Evolutionary conservation across 2,113 vertebrate species (phyloP).

Genomic region (Deroptyus accipitrinus): DNA sequence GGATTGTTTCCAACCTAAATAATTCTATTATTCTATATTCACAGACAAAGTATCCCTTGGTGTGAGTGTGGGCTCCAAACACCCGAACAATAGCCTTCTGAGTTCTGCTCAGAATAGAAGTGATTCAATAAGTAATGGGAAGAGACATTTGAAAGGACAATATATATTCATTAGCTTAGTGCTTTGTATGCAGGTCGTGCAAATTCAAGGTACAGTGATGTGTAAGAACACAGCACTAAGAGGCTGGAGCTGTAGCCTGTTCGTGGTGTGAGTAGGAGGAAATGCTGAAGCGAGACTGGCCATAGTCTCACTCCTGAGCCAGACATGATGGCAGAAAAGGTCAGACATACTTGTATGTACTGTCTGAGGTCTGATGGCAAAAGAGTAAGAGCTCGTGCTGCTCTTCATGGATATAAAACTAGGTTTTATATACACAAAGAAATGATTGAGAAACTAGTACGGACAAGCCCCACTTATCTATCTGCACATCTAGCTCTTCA

Average conservation of each 20-base stretch:
- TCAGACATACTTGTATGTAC: background rate
- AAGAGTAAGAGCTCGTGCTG: background rate
- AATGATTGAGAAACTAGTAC: background rate
- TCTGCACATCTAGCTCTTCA: background rate
- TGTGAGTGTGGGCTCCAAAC: background rate
- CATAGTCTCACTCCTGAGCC: accelerated
- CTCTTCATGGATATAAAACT: background rate
- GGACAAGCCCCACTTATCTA: background rate
- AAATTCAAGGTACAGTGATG: background rate
- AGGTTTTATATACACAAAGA: background rate
- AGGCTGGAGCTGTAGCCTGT: background rate
- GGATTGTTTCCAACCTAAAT: background rate
- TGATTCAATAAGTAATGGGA: background rate
- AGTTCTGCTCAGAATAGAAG: background rate
- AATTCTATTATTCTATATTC: background rate
- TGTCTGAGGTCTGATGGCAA: background rate
- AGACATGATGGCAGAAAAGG: background rate
- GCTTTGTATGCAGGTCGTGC: background rate
- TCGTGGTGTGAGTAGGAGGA: background rate
- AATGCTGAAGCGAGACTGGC: background rate
- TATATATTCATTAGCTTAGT: background rate
- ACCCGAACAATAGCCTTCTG: background rate
- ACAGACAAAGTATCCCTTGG: background rate
- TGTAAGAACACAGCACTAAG: background rate
- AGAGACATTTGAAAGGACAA: background rate